Evolutionary conservation across 2,888 invertebrate genomes (phyloP), one percentile per base, ranked within the genome.

Genomic region (Bombyx huttoni): DNA sequence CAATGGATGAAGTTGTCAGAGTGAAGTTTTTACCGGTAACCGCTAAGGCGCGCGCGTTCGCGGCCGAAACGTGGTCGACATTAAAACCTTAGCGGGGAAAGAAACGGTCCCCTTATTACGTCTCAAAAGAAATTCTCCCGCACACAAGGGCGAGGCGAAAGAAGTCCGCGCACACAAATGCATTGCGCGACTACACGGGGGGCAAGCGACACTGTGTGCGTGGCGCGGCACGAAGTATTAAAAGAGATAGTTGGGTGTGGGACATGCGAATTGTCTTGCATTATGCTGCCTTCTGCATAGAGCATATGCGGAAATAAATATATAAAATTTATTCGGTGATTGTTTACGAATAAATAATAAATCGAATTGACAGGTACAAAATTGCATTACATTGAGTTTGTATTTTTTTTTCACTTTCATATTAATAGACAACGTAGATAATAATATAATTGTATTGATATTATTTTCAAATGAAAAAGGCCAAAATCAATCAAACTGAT

Each of bases 51-150:
- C 86, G 86, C 81, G 85, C 88, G 86, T 78, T 73, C 86, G 83
- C 85, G 81, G 78, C 86, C 86, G 81, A 84, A 88, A 77, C 87
- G 87, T 84, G 86, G 85, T 86, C 85, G 80, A 85, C 88, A 88
- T 88, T 88, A 88, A 88, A 87, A 87, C 88, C 88, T 85, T 84
- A 81, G 85, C 85, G 86, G 85, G 40, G 83, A 88, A 88, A 85
- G 85, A 87, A 88, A 87, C 82, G 78, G 86, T 86, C 87, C 88
- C 88, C 87, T 88, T 87, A 87, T 86, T 86, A 87, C 86, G 85
- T 86, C 87, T 86, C 86, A 84, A 87, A 87, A 88, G 87, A 88
- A 87, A 88, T 87, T 82, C 84, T 59, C 83, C 70, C 81, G 80
- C 86, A 81, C 85, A 87, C 86, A 87, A 73, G 68, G 74, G 73